Percentiles rank a stretch among this genome's conserved stretches.
These are phyloP conservation scores for Margaritifera margaritifera DNA, from an alignment of 2,888 invertebrate species.

Conservation along the genomic window DNA sequence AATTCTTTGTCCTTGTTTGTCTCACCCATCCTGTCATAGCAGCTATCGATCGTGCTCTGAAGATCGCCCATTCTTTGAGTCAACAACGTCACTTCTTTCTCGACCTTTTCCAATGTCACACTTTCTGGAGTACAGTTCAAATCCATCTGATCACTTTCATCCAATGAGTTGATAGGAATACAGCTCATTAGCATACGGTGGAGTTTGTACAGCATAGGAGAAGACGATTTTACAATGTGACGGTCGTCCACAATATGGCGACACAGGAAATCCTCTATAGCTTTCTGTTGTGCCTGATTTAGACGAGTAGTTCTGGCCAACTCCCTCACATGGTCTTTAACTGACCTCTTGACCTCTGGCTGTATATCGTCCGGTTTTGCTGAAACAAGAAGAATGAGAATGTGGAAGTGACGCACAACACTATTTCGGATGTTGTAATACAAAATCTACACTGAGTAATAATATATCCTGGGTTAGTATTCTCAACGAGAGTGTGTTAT, in stretches of 20 bases:
- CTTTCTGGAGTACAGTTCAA: slow-evolving; percentile 30
- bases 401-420: too few relatives aligned
- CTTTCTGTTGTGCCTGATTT: slow-evolving; percentile 31
- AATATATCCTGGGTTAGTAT: too few relatives aligned
- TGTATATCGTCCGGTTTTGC: slow-evolving; percentile 9
- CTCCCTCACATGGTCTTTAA: slow-evolving; percentile 34
- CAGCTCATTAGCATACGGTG: slow-evolving; percentile 26
- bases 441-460: too few relatives aligned
- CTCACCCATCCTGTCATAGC: slow-evolving; percentile 39
- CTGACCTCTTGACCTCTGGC: slow-evolving; percentile 26
- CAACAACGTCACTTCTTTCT: slow-evolving; percentile 26
- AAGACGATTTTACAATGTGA: slow-evolving; percentile 20
- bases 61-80: slow-evolving; percentile 31
- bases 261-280: slow-evolving; percentile 39
- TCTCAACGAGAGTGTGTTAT: too few relatives aligned
- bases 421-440: too few relatives aligned
- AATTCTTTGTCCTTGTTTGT: slow-evolving; percentile 27
- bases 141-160: slow-evolving; percentile 38
- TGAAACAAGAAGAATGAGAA: too few relatives aligned
- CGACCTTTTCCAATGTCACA: slow-evolving; percentile 34
- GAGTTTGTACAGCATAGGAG: slow-evolving; percentile 23
- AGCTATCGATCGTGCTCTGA: slow-evolving; percentile 27
- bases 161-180: slow-evolving; percentile 27
- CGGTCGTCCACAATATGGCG: slow-evolving; percentile 35
- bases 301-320: slow-evolving; percentile 34